Evolutionary conservation across 2,888 invertebrate species (phyloP).

Genomic region (Brachynemurus nebulosus): DNA sequence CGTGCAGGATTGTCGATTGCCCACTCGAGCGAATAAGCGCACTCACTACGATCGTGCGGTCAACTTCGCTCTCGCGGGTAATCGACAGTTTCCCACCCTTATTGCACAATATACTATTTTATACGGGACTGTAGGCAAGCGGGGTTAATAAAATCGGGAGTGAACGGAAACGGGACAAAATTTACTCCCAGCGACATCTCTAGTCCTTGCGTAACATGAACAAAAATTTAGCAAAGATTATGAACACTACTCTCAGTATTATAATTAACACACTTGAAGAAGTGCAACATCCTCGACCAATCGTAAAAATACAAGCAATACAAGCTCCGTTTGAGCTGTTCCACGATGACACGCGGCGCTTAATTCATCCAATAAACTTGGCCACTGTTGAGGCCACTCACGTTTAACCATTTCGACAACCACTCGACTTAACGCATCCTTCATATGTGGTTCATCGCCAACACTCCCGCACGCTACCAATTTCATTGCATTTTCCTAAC

Average conservation of each 20-base stretch:
- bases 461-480: conserved; percentile 63
- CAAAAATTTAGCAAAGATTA: too few species aligned
- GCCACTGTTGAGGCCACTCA: conserved; percentile 98
- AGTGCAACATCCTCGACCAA: conserved; percentile 89
- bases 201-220: too few species aligned
- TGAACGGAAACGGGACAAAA: too few species aligned
- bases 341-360: conserved; percentile 70
- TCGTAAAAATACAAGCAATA: conserved; percentile 74
- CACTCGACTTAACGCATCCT: conserved; percentile 77
- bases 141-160: too few species aligned
- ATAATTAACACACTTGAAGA: conserved; percentile 46
- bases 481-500: conserved; percentile 75
- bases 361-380: conserved; percentile 66
- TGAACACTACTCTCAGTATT: conserved; percentile 1
- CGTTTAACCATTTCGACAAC: conserved; percentile 93
- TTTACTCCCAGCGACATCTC: too few species aligned
- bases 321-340: conserved; percentile 79
- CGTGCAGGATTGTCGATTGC: too few species aligned
- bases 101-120: too few species aligned
- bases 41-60: too few species aligned
- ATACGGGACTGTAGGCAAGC: too few species aligned
- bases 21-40: too few species aligned
- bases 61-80: too few species aligned
- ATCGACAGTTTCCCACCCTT: too few species aligned
- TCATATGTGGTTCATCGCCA: conserved; percentile 59